Evolutionary conservation across 1,140 invertebrate species (phyloP), one percentile per base, ranked within the genome.

Genomic region (Drosophila grimshawi): DNA sequence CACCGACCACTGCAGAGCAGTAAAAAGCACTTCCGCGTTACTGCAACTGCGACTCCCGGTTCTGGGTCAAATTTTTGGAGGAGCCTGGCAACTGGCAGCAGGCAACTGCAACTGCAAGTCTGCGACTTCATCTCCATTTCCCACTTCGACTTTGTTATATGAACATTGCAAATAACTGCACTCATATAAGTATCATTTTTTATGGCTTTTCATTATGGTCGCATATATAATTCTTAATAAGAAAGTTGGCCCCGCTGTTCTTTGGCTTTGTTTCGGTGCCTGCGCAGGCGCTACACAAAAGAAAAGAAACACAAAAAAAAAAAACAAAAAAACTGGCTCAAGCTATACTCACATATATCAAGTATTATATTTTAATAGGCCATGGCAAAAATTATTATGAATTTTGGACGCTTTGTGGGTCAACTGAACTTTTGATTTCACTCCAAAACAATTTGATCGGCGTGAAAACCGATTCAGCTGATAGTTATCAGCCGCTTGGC

Each of bases 291-390:
- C 41, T 49, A 48, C 30, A 51, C 41, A 32, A 27, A 43, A 8
- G 19, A 19, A 19, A 19, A 19, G 19, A 19, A 19, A 19, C 19
- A 19, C 19, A 19, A 19, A 19, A 19, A 19, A 19, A 19, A 19
- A 19, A 19, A 61, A 39, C 52, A 59, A 37, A 41, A 61, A 72
- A 78, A 67, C 77, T 86, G 81, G 78, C 83, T 86, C 81, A 83
- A 66, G 19, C 51, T 65, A 19, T 76, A 61, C 11, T 45, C 65
- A 56, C 43, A 48, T 46, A 32, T 45, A 86, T 86, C 81, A 88
- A 88, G 77, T 78, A 88, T 79, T 89, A 75, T 73, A 78, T 83
- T 80, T 88, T 88, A 88, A 88, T 81, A 86, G 78, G 82, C 82
- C 75, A 76, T 81, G 52, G 63, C 73, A 67, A 45, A 68, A 78